Evolutionary conservation across 2,113 vertebrate genomes (phyloP), one percentile per base, ranked within the genome.

Genomic region (Fukomys damarensis): DNA sequence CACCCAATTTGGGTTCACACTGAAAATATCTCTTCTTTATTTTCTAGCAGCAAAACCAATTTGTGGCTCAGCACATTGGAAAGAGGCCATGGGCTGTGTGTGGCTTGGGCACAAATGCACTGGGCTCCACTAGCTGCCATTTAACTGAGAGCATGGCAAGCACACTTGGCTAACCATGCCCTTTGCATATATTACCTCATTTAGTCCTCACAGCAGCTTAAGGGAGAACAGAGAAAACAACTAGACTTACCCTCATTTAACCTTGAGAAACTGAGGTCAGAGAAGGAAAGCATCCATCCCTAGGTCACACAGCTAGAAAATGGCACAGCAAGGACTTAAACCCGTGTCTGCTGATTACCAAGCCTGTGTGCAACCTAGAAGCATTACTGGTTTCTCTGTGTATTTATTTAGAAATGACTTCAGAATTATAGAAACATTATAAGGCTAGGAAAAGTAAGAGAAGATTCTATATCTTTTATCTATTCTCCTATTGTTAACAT

Each of bases 391-490:
- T 81, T 56, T 43, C 83, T 52, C 54, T 24, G 17, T 38, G 22
- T 46, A 38, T 85, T n/a, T 13, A 28, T 35, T 30, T 61, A 38
- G 46, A 93, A 96, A 81, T 81, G 49, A 92, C 77, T 90, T 90
- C 43, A 84, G 41, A 91, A 11, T 16, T 35, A 54, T 1, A 1
- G 41, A 22, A 90, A 92, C 54, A 38, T 20, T 58, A 0, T 8
- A 74, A 65, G 14, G 17, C 74, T 22, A 74, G 74, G 28, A 70
- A 88, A 30, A 72, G 7, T 77, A 76, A 59, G 79, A 49, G 83
- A 28, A 8, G 63, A 0, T 56, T 7, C 14, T n/a, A 24, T 5
- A 28, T 7, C 58, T 63, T 66, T 80, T 35, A 38, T 41, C 12
- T 61, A 32, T 54, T 76, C 61, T 59, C 46, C 32, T 28, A 13